Base-by-base conservation (phyloP, 2,797 vertebrate genomes). In the Acanthurus tractus region DNA sequence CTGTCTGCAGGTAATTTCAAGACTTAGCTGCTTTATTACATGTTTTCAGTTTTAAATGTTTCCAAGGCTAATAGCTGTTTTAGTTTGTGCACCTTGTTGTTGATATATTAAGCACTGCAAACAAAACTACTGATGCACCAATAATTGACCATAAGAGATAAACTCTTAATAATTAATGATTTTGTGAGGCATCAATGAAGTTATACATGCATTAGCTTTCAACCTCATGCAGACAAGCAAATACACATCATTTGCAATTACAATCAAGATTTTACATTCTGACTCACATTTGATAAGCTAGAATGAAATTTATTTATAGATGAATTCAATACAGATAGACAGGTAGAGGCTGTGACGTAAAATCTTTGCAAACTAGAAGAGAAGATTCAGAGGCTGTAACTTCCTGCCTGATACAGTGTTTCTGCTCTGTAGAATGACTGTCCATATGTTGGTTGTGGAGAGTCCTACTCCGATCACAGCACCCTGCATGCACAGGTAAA, bases 391-490 rank as follows among this genome's bases (percentile, higher is more conserved):
- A 61, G 15, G 14, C 34, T n/a, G 12, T 67, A 3, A 70, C 9
- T 50, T 42, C n/a, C 0, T 22, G 6, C 73, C 38, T 83, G 22
- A 79, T 8, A 0, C 29, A 20, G 11, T 74, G 40, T 86, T 63
- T 87, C 42, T 84, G 48, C 38, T 70, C 44, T 54, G 34, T 70
- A 99, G 98, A 94, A 91, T n/a, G 95, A 97, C 70, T 99, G 98
- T 83, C 90, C 96, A 4, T 99, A 99, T 0, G 97, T 99, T 8
- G 98, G 98, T 29, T 99, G 98, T 42, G 98, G 98, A 76, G 98
- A 99, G 73, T 99, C 98, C 20, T 97, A 92, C 76, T 96, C 96
- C 1, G 98, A 99, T 86, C 98, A 99, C 93, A 99, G 98, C 94
- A 99, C 98, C 4, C 92, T 97, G 78, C 98, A 99, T 0, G 97